Evolutionary conservation across 1,140 invertebrate species (phyloP).

Genomic region (Penaeus vannamei): DNA sequence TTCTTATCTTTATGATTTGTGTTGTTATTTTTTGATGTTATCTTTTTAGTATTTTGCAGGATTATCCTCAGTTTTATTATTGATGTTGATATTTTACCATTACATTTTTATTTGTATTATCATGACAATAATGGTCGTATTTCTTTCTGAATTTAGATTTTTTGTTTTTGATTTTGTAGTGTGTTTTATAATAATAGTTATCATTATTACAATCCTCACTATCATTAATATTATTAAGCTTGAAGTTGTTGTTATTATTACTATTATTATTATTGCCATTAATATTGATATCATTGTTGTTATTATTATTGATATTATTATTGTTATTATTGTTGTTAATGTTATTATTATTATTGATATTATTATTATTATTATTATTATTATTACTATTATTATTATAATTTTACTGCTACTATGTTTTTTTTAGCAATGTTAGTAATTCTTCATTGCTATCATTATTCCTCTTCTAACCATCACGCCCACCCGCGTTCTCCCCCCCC

Average conservation of each 20-base stretch:
- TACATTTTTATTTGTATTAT: too few relatives aligned
- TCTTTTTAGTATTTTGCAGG: too few relatives aligned
- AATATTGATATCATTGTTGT: not conserved
- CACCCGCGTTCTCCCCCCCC: too few relatives aligned
- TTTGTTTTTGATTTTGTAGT: too few relatives aligned
- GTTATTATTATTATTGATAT: not conserved
- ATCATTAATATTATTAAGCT: not conserved
- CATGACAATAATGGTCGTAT: too few relatives aligned
- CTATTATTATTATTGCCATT: not conserved
- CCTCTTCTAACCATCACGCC: not conserved
- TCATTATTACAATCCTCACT: not conserved
- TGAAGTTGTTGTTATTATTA: not conserved
- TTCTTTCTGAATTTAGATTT: too few relatives aligned
- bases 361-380: not conserved
- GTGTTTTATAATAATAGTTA: too few relatives aligned
- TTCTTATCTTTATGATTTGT: too few relatives aligned
- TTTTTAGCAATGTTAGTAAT: slow-evolving; percentile 5
- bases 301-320: not conserved
- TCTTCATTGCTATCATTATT: not conserved
- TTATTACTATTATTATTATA: not conserved
- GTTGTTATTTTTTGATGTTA: too few relatives aligned
- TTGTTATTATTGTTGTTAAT: not conserved
- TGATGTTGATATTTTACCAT: too few relatives aligned
- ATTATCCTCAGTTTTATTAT: too few relatives aligned
- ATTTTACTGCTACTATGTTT: not conserved